phyloP scores from a whole-genome alignment of 35 echinoderm and acorn worm species.

The Ophiothrix spiculata region DNA sequence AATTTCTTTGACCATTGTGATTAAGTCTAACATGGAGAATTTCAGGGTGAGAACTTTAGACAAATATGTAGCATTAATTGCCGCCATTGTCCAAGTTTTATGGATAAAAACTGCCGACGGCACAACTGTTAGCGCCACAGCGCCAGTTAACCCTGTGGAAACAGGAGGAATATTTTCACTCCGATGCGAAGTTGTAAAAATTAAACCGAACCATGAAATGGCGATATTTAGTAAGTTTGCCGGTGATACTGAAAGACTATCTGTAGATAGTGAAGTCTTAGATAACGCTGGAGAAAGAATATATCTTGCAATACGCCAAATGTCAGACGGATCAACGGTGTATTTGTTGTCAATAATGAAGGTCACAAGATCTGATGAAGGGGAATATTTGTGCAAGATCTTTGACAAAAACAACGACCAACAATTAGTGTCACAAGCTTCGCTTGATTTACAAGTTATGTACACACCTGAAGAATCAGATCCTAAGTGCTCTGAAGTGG shows the following conservation, averaged over 20 bases:
- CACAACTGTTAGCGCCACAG: not conserved
- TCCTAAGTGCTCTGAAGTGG: not conserved
- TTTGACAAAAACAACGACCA: not conserved
- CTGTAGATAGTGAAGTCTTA: not conserved
- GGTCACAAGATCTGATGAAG: not conserved
- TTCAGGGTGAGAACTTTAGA: not conserved
- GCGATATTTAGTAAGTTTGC: not conserved
- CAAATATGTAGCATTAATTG: not conserved
- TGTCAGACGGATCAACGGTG: not conserved
- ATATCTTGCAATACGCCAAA: not conserved
- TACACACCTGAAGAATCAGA: not conserved
- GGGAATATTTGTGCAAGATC: not conserved
- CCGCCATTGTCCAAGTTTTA: not conserved
- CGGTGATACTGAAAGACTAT: not conserved
- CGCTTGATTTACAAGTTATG: not conserved
- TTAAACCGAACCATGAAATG: not conserved
- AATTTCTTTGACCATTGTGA: not conserved
- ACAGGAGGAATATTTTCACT: not conserved
- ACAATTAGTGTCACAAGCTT: not conserved
- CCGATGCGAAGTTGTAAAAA: not conserved
- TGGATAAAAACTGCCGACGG: not conserved
- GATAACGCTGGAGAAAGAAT: not conserved
- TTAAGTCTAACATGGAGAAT: not conserved
- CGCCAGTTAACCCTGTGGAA: not conserved
- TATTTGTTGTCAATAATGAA: not conserved